Base-by-base conservation (phyloP, 2,113 vertebrate genomes). In the Poeciliopsis retropinna region DNA sequence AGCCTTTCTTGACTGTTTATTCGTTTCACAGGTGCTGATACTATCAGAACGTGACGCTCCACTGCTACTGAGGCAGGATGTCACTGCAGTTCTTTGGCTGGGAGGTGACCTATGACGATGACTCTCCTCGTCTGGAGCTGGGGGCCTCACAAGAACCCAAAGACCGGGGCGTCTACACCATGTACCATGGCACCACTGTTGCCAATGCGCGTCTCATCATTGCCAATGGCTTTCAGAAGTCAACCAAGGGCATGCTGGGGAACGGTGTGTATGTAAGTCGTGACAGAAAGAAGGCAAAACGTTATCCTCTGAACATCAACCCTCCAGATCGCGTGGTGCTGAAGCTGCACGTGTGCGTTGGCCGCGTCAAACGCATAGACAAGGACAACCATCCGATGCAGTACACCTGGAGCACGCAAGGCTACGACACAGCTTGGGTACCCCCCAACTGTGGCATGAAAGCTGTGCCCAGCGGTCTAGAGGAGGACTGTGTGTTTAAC, bases 261-360 rank as follows among this genome's bases (percentile, higher is more conserved):
- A 75, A 67, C 22, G 94, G 94, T 0, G 92, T 95, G 66, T 95
- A 94, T 7, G 86, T 94, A 29, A 95, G 93, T 67, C 90, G 92
- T 6, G 34, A 93, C 25, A 86, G 63, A 67, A 87, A 85, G 22
- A 94, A 94, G 80, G 93, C 94, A 0, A 22, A 76, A 15, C 54
- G 85, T 13, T 94, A 94, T 73, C 94, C 94, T 0, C 13, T 85
- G 3, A 27, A 30, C 0, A 14, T 29, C 1, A 11, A 0, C 1
- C 0, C 3, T 11, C 11, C 47, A 2, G 82, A 93, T 39, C 84
- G 80, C 0, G 88, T 94, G 34, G 80, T 92, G 31, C 65, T 94
- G 7, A 71, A 91, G 67, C 22, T 94, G 29, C 75, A 64, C 0
- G 89, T 92, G 0, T 76, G 87, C 8, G 76, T 81, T 17, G 93